Evolutionary conservation across 2,113 vertebrate species (phyloP), one percentile per base, ranked within the genome.

Genomic region (Rynchops niger): DNA sequence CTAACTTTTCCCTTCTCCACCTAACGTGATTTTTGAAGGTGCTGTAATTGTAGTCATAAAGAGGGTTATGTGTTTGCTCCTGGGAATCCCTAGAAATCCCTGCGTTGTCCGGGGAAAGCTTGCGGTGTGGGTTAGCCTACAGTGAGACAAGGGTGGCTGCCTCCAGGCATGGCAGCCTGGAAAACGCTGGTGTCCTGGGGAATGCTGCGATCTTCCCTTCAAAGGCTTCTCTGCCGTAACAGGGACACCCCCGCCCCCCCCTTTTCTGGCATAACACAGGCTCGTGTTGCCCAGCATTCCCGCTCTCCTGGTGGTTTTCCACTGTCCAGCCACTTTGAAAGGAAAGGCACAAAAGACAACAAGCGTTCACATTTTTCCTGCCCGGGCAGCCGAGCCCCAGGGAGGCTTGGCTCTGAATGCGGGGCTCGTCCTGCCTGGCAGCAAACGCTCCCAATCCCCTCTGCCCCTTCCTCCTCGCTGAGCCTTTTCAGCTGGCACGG

Each of bases 361-460:
- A 27, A 18, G 23, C 40, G 56, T 72, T 89, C 49, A 67, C 53
- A 55, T 88, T 86, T 93, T 81, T 90, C 78, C 84, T 96, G 83
- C 76, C 70, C 27, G 40, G 90, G 18, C 80, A 86, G 84, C 77
- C 80, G 92, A 93, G 71, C 73, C 73, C 73, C 61, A 34, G 69
- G 95, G 78, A 53, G 67, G 79, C 56, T 97, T 93, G 42, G 81
- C 29, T 95, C 88, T 66, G 63, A 95, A 50, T 15, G 3, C 52
- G 45, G 61, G 23, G 61, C 71, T 92, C 52, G 25, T 90, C 95
- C 93, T 94, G 22, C 93, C 87, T 80, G 74, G 88, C 80, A 94
- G 45, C 66, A 70, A 94, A 86, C 0, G 2, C 26, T 82, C 47
- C 34, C 52, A 49, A 55, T 36, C 38, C 23, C 12, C 66, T 59